A percentile compares a stretch with the other conserved stretches of the same genome.
Conservation (phyloP, 2,888 invertebrate species). For the Baronia brevicornis region DNA sequence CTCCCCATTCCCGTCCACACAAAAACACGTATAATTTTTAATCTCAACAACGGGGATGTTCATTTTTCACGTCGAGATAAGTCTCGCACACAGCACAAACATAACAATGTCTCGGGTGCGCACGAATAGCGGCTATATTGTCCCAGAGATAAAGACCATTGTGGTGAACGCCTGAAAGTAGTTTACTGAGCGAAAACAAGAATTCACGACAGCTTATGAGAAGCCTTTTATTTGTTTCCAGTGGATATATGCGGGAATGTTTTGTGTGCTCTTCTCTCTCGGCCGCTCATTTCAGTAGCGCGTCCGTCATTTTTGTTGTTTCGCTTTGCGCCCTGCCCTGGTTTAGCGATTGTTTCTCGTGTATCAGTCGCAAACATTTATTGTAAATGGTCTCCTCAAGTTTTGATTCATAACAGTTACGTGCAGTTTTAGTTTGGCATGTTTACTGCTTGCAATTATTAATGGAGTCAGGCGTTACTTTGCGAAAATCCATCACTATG, state of each 20-base stretch:
- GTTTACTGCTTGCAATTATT: too few relatives aligned
- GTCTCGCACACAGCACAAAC: slow-evolving; percentile 28
- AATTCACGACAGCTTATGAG: slow-evolving; percentile 58
- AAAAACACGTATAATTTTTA: slow-evolving; percentile 64
- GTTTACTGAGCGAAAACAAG: slow-evolving; percentile 29
- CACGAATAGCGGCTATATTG: slow-evolving; percentile 29
- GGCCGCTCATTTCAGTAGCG: too few relatives aligned
- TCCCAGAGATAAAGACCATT: slow-evolving; percentile 19
- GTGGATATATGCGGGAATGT: slow-evolving; percentile 22
- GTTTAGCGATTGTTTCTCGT: too few relatives aligned
- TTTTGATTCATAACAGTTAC: too few relatives aligned
- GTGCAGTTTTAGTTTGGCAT: too few relatives aligned
- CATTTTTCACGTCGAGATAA: slow-evolving; percentile 58
- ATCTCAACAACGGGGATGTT: slow-evolving; percentile 63
- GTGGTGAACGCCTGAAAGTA: slow-evolving; percentile 18
- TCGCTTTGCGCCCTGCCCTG: too few relatives aligned
- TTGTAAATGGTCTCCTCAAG: too few relatives aligned
- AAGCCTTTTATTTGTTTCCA: slow-evolving; percentile 35
- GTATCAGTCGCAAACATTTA: too few relatives aligned
- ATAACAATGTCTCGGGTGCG: slow-evolving; percentile 8
- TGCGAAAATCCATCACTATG: too few relatives aligned
- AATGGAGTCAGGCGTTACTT: too few relatives aligned
- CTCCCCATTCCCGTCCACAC: slow-evolving; percentile 25
- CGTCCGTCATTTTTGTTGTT: too few relatives aligned
- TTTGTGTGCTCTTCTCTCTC: slow-evolving; percentile 15